Percentiles rank a stretch among this genome's conserved stretches.
These are phyloP conservation scores for Cavia porcellus DNA, from an alignment of 2,113 vertebrate genomes.

Conservation along the genomic window DNA sequence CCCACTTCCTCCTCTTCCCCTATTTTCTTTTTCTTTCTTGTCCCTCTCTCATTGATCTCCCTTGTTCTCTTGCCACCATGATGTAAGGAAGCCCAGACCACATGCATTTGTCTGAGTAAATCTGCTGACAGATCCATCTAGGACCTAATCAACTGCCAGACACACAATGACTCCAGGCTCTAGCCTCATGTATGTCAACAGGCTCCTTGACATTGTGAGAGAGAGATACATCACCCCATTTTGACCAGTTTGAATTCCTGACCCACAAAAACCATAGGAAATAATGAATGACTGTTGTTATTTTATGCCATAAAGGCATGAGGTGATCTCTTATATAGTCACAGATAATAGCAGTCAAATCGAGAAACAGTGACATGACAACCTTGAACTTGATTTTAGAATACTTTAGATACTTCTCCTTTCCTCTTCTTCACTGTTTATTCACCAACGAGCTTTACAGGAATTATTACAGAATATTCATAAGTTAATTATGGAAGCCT, in stretches of 20 bases:
- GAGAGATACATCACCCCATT: neutral
- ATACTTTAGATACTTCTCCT: neutral
- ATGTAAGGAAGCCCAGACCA: neutral
- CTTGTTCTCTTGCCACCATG: neutral
- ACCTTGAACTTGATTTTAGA: neutral
- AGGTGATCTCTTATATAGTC: neutral
- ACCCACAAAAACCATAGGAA: neutral
- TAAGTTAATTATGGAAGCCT: slow-evolving; percentile 2
- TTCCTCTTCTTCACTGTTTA: neutral
- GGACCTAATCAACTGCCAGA: neutral
- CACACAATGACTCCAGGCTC: neutral
- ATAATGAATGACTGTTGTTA: neutral
- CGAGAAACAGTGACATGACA: neutral
- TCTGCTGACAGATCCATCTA: neutral
- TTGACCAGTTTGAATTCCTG: neutral
- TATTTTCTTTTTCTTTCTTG: neutral
- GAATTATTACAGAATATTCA: neutral
- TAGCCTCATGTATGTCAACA: neutral
- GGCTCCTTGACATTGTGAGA: neutral
- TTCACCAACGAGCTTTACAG: neutral
- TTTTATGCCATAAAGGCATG: neutral
- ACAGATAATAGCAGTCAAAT: neutral
- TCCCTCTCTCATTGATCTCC: neutral
- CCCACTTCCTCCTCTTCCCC: neutral
- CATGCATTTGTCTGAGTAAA: neutral